phyloP scores from a whole-genome alignment of 2,888 invertebrate species.

The Drosophila mimica region DNA sequence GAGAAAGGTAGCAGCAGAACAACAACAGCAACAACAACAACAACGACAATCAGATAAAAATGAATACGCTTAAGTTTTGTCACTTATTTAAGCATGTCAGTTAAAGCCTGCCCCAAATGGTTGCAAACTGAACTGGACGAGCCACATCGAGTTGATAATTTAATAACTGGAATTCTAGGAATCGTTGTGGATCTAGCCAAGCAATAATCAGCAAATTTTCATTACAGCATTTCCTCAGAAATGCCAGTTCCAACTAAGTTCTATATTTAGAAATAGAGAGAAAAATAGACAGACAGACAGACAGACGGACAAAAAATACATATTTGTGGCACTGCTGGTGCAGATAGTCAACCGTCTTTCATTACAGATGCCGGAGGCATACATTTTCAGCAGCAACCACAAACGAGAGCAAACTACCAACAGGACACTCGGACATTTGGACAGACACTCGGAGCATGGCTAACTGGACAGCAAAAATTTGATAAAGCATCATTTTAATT shows the following conservation, averaged over 20 bases:
- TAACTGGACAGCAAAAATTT: neutral
- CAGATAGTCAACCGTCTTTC: neutral
- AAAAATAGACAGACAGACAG: neutral
- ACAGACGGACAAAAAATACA: neutral
- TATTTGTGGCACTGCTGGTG: neutral
- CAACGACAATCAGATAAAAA: neutral
- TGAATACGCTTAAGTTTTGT: constrained; percentile 23
- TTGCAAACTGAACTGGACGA: neutral
- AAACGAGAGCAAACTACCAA: neutral
- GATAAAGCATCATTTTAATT: neutral
- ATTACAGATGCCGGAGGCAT: neutral
- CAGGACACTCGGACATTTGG: too few relatives aligned
- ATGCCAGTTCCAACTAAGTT: neutral
- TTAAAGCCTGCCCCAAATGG: constrained; percentile 2
- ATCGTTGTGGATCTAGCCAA: neutral
- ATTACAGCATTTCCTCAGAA: neutral
- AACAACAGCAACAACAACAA: neutral
- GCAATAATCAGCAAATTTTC: neutral
- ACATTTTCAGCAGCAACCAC: neutral
- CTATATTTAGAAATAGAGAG: neutral
- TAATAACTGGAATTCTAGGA: neutral
- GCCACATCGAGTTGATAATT: neutral
- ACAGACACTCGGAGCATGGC: neutral
- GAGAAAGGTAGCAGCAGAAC: neutral
- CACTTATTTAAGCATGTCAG: constrained; percentile 31